Evolutionary conservation across 1,140 invertebrate species (phyloP), one percentile per base, ranked within the genome.

Genomic region (Pinna nobilis): DNA sequence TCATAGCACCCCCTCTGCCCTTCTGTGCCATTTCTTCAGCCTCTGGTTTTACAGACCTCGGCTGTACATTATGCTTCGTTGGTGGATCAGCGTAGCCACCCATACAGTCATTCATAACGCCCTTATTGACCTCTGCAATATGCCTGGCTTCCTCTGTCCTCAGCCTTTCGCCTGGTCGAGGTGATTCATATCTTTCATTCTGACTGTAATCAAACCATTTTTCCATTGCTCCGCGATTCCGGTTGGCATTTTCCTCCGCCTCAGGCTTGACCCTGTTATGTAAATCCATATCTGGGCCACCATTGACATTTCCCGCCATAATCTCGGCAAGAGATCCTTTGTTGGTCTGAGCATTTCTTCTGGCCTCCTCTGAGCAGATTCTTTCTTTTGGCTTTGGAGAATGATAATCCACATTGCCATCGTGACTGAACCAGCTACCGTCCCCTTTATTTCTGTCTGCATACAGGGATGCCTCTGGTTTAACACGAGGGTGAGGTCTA

Each of bases 1-100:
- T 85, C 80, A 86, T 87, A n/a, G 76, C 81, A 30, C 65, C 79
- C 15, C 86, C 86, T 77, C 83, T 83, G 51, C 79, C 82, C 15
- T 64, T 71, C 41, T 83, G 69, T 3, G 83, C 84, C 28, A 75
- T 85, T n/a, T 78, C 80, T 13, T 68, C 55, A 32, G 78, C 83
- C 20, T 86, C 85, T 1, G 66, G 59, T 53, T 70, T 82, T 1
- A 86, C 82, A 25, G 66, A 77, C 1, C 82, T 67, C 6, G 85
- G 85, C 44, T 85, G 84, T 20, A 83, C 25, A 35, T 55, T 47
- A n/a, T 76, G 69, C 20, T 80, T 55, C 1, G 76, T 15, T 1
- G 78, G 75, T 18, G 81, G 83, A 61, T 85, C 79, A 30, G 80
- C 77, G 47, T 84, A 85, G 0, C 85, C 85, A 9, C 75, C 78